Conservation (phyloP, 2,888 invertebrate genomes). For the Cephus rjabovi region DNA sequence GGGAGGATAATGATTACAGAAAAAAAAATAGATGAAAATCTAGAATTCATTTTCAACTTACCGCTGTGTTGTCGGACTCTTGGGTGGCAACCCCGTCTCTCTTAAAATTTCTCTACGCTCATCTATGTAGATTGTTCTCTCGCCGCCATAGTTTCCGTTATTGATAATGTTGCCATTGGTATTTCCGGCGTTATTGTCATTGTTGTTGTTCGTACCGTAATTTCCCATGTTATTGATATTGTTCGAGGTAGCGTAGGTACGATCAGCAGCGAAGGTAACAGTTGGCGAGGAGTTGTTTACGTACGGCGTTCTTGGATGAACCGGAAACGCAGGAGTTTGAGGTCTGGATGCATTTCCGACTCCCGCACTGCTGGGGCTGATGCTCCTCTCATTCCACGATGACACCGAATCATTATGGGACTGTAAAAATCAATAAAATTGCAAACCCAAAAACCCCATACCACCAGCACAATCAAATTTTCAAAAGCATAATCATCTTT, state of each 20-base stretch:
- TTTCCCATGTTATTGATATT: slow-evolving; percentile 44
- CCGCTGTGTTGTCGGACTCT: slow-evolving; percentile 82
- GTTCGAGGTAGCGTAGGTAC: slow-evolving; percentile 38
- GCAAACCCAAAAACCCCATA: not conserved
- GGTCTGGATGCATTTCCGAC: slow-evolving; percentile 74
- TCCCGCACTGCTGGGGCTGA: slow-evolving; percentile 70
- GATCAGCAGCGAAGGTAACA: slow-evolving; percentile 64
- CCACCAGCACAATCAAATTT: too few relatives aligned
- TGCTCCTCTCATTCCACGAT: slow-evolving; percentile 72
- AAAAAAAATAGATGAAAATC: too few relatives aligned
- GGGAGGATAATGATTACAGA: not conserved
- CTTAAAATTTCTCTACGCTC: slow-evolving; percentile 57
- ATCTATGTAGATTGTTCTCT: slow-evolving; percentile 60
- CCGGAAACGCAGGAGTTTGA: slow-evolving; percentile 94
- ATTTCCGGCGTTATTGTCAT: slow-evolving; percentile 33
- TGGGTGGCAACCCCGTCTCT: slow-evolving; percentile 77
- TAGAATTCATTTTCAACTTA: slow-evolving; percentile 54
- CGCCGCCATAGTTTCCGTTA: slow-evolving; percentile 46
- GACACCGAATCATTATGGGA: slow-evolving; percentile 72
- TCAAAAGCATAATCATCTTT: too few relatives aligned
- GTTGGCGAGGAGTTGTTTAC: slow-evolving; percentile 80
- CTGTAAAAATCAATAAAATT: slow-evolving; percentile 35
- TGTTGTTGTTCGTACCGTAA: slow-evolving; percentile 35
- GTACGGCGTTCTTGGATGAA: slow-evolving; percentile 89
- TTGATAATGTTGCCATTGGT: slow-evolving; percentile 47